Evolutionary conservation across 2,797 vertebrate genomes (phyloP), one percentile per base, ranked within the genome.

Genomic region (Gadopsis bispinosus): DNA sequence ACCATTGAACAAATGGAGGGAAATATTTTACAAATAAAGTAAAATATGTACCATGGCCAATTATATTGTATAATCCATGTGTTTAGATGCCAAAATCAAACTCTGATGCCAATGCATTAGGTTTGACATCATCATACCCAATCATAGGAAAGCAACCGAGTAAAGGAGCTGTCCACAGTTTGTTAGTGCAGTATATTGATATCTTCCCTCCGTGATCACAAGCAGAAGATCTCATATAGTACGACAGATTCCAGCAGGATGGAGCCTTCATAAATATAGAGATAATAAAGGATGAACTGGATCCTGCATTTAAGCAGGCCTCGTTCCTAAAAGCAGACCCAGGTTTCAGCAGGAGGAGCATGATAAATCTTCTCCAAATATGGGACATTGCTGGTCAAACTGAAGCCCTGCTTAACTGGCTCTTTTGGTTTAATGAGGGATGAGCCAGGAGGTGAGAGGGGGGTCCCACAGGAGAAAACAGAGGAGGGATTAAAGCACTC

Each of bases 361-460:
- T 6, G 31, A 77, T 56, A 60, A 71, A 66, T 67, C 58, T 45
- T 75, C 77, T 67, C 77, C 65, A 77, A 88, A 88, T 83, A 83
- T 62, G 79, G 71, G 68, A 74, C 62, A 58, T 45, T 9, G 4
- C 51, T 56, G 68, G 71, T 71, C 62, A 56, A 39, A 69, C 58
- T 55, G 3, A 63, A 79, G 64, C 48, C 19, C 62, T 73, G 51
- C 10, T 12, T 73, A 74, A 73, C 65, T 13, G 3, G 7, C 26
- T 35, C 59, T 66, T 67, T 45, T 53, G 55, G 54, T 69, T 80
- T 70, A 75, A 86, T 69, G 65, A 77, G 16, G 54, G 65, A 65
- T 43, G 78, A 69, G 43, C 26, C 43, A 47, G 22, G 64, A 82
- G 64, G 64, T 62, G 73, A 79, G 33, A 74, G 41, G 20, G 73